A percentile compares a stretch with the other conserved stretches of the same genome.
These are phyloP conservation scores for Ormyrus pomaceus DNA, from an alignment of 2,888 invertebrate genomes.

Conservation along the genomic window DNA sequence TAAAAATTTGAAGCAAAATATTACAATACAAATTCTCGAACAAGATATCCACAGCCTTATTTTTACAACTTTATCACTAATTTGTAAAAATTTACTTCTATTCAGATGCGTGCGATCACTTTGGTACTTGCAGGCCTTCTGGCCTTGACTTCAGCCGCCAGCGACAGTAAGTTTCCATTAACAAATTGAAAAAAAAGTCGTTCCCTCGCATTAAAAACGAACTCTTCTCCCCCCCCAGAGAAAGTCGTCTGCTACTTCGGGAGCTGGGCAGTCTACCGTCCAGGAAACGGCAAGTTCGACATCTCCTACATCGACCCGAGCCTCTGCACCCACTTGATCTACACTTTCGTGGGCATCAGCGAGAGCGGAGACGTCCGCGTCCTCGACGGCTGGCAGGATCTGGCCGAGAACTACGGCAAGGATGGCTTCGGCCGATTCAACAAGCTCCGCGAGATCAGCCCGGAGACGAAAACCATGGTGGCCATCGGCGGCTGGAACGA, in stretches of 20 bases:
- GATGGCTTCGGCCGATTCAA: slow-evolving; percentile 77
- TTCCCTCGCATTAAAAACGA: too few relatives aligned
- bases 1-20: too few relatives aligned
- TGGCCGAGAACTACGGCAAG: slow-evolving; percentile 72
- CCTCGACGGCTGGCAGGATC: slow-evolving; percentile 80
- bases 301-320: slow-evolving; percentile 81
- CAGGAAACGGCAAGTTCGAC: slow-evolving; percentile 81
- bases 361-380: slow-evolving; percentile 82
- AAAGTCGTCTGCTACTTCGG: slow-evolving; percentile 85
- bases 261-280: slow-evolving; percentile 66
- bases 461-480: slow-evolving; percentile 78
- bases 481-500: slow-evolving; percentile 85
- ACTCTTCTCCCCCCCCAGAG: slow-evolving; percentile 73
- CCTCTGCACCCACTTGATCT: slow-evolving; percentile 82
- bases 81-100: too few relatives aligned
- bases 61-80: too few relatives aligned
- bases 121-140: too few relatives aligned
- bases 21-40: too few relatives aligned
- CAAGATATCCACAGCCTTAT: too few relatives aligned
- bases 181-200: too few relatives aligned
- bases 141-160: too few relatives aligned
- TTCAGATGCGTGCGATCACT: too few relatives aligned
- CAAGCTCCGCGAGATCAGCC: slow-evolving; percentile 77
- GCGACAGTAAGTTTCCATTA: too few relatives aligned
- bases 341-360: slow-evolving; percentile 83